Base-by-base conservation (phyloP, 2,888 invertebrate species). In the Habrosyne pyritoides region DNA sequence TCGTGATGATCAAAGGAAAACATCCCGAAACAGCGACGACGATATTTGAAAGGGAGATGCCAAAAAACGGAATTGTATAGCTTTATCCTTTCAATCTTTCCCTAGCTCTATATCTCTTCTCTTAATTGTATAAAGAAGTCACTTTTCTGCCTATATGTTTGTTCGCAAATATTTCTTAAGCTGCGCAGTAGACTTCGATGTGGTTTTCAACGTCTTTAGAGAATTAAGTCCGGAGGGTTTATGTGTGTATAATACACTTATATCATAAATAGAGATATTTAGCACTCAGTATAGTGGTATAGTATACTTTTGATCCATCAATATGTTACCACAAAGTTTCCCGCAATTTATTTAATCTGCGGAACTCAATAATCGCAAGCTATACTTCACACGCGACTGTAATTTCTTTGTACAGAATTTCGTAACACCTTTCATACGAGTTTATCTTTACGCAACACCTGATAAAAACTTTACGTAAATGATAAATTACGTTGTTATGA, bases 401-500 rank as follows among this genome's bases (percentile, higher is more conserved):
- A 22, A 49, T 54, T 49, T 50, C 49, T 30, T 42, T 49, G 26
- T 24, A 50, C 24, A 12, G n/a, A 26, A 30, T 54, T 53, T 54
- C 49, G 49, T 42, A 54, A 54, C 28, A 28, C 50, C 28, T 50
- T 50, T 50, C 50, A 50, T 50, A 50, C 26, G 24, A 18, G 8
- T 12, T 50, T 50, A 50, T 50, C 50, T 50, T 50, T 50, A 50
- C 50, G 50, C 21, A 50, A 50, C 21, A 21, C 28, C 18, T 26
- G 50, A 50, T 50, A 50, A 50, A 48, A 28, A 50, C 18, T 50
- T 49, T 50, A 50, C 50, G 50, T 50, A 50, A 50, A 50, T 28
- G 50, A 28, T 50, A 28, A 28, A 49, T 26, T 28, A 28, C 28
- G 14, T 50, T 28, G 28, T 28, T 18, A 28, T 4, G 50, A 50